Conservation (phyloP, 2,113 vertebrate species). For the Peromyscus polionotus region DNA sequence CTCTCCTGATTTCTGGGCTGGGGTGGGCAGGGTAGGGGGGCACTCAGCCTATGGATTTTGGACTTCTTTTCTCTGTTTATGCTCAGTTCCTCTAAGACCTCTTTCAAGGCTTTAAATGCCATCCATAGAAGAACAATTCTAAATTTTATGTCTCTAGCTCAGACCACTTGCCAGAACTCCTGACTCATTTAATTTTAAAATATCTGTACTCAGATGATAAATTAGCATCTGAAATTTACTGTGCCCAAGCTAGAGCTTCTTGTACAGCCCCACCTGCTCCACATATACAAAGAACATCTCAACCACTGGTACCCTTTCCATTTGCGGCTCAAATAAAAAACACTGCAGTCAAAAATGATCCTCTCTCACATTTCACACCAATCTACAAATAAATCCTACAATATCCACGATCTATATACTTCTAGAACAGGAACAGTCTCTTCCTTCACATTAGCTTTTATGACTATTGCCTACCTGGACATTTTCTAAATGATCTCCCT, state of each 20-base stretch:
- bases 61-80: not conserved
- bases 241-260: not conserved
- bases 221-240: not conserved
- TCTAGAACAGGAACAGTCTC: not conserved
- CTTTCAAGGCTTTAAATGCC: not conserved
- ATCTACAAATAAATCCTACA: not conserved
- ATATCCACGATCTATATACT: not conserved
- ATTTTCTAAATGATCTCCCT: not conserved
- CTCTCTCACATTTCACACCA: not conserved
- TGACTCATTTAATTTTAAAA: not conserved
- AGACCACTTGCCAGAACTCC: not conserved
- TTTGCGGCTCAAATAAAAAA: not conserved
- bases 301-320: not conserved
- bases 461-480: not conserved
- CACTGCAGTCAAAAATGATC: not conserved
- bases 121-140: not conserved
- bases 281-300: not conserved
- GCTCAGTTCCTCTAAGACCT: not conserved
- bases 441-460: not conserved
- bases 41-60: not conserved
- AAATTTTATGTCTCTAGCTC: constrained; percentile 29
- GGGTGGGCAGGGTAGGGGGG: too few species aligned
- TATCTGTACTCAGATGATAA: not conserved
- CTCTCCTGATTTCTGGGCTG: not conserved
- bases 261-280: not conserved